Conservation (phyloP, 35 echinoderm and acorn worm genomes). For the Apostichopus japonicus region DNA sequence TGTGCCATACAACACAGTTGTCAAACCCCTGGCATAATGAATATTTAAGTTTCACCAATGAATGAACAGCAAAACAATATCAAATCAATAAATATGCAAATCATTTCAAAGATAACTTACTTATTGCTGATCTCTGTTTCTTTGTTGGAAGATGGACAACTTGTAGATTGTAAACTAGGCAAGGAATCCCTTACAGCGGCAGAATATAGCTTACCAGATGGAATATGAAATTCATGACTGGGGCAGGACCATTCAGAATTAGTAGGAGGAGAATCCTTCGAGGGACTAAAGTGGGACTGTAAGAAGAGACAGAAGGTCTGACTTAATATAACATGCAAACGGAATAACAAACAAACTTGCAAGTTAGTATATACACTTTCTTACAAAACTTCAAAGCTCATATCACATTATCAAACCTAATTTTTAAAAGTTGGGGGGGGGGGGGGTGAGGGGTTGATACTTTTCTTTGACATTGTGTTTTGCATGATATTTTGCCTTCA, state of each 20-base stretch:
- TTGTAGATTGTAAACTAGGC: conserved; percentile 34
- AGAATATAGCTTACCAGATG: conserved; percentile 57
- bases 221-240: conserved; percentile 82
- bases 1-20: no score
- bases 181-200: conserved; percentile 76
- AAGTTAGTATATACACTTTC: no score
- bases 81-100: no score
- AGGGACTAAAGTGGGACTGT: neutral
- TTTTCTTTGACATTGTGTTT: no score
- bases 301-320: neutral
- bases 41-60: no score
- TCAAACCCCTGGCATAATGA: no score
- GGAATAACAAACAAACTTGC: neutral
- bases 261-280: neutral
- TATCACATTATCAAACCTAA: no score
- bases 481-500: no score
- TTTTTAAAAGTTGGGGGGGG: no score
- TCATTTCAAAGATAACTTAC: neutral
- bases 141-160: conserved; percentile 48
- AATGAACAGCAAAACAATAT: no score
- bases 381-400: no score
- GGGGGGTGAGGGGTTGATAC: no score
- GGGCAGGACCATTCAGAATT: conserved; percentile 66
- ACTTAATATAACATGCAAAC: neutral
- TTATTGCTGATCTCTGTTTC: neutral